Evolutionary conservation across 2,888 invertebrate genomes (phyloP), one percentile per base, ranked within the genome.

Genomic region (Clivina fossor): DNA sequence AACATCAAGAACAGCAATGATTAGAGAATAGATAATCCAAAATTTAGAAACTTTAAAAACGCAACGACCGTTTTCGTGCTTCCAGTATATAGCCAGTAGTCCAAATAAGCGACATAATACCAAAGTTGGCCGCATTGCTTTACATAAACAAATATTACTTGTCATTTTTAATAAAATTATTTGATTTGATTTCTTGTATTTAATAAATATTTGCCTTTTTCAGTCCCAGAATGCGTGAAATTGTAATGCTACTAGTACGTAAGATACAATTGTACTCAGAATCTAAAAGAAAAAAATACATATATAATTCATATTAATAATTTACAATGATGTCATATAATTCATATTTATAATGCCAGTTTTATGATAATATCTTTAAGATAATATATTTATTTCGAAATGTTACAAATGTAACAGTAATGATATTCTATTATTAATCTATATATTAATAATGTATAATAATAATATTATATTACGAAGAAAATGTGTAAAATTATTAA

Each of bases 41-140:
- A 61, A 43, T n/a, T 61, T 57, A 0, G 70, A 71, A 18, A 60
- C 63, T 54, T 62, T 56, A 57, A 67, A 74, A 0, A 60, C 56
- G 58, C 74, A 74, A 33, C 64, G 58, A 3, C 66, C 65, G 30
- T 66, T 61, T 9, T 60, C 49, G 56, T 73, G 69, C 0, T 33
- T 57, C 60, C 68, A 68, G 2, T 60, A 62, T 2, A 70, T 60
- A 4, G 73, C 71, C 20, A 72, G 67, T 22, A 69, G 61, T 7
- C 73, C 73, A 22, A 69, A 63, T 2, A 71, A 3, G 56, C 69
- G 65, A 28, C 64, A 62, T 4, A 69, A 38, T 0, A 48, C n/a
- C 4, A 70, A 48, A 2, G 62, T 58, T 1, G 67, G 66, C 4
- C 55, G 48, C 1, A 72, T 33, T 9, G 68, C 62, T 60, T 65